phyloP scores from a whole-genome alignment of 2,888 invertebrate genomes.

The Hoplodrina ambigua region DNA sequence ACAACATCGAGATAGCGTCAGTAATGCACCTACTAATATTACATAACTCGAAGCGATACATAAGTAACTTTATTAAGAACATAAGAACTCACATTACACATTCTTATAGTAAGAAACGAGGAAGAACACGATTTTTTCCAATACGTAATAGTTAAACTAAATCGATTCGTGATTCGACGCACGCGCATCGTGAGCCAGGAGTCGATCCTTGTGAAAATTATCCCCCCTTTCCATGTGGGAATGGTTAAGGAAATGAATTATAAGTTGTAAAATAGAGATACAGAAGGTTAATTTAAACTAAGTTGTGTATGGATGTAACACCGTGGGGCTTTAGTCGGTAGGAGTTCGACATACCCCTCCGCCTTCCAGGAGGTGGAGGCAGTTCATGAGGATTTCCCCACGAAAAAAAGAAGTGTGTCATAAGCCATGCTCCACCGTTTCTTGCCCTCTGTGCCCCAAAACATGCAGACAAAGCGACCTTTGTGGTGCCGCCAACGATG shows the following conservation, averaged over 20 bases:
- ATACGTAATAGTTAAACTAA: slow-evolving; percentile 64
- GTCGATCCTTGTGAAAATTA: slow-evolving; percentile 77
- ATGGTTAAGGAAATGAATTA: slow-evolving; percentile 41
- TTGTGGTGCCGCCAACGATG: too few relatives aligned
- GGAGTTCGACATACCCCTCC: too few relatives aligned
- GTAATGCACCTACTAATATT: slow-evolving; percentile 7
- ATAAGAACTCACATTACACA: slow-evolving; percentile 33
- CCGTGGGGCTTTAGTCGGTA: too few relatives aligned
- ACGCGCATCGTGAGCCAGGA: slow-evolving; percentile 78
- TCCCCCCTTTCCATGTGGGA: slow-evolving; percentile 53
- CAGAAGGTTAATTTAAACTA: too few relatives aligned
- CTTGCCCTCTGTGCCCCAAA: too few relatives aligned
- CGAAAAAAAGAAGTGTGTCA: too few relatives aligned
- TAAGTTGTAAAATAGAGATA: background rate
- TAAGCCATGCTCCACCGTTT: too few relatives aligned
- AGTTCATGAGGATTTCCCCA: too few relatives aligned
- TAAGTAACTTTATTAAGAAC: slow-evolving; percentile 30
- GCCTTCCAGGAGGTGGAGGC: too few relatives aligned
- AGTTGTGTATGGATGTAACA: too few relatives aligned
- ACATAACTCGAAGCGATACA: slow-evolving; percentile 14
- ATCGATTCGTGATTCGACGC: slow-evolving; percentile 81
- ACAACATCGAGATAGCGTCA: slow-evolving; percentile 3
- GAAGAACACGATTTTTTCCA: slow-evolving; percentile 50
- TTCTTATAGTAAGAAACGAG: slow-evolving; percentile 38
- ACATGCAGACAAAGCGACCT: too few relatives aligned